These are phyloP conservation scores for Pelobates cultripes DNA, from an alignment of 2,797 vertebrate genomes.

Conservation along the genomic window DNA sequence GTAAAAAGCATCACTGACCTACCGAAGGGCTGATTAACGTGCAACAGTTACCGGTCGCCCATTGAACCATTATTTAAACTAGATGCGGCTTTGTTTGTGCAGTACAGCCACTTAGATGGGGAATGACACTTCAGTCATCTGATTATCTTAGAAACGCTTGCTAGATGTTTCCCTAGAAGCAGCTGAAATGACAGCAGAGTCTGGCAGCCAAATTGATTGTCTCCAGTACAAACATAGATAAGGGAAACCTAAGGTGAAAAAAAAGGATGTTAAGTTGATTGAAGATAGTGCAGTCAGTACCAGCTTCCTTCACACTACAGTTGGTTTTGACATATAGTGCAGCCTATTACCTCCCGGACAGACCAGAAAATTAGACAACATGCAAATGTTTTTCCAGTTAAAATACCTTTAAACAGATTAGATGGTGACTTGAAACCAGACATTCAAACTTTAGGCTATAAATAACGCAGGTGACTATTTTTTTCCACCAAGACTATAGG, in stretches of 20 bases:
- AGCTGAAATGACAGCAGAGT: constrained; percentile 35
- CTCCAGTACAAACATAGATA: constrained; percentile 25
- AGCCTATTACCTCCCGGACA: neutral
- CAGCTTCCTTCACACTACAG: neutral
- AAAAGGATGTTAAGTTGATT: constrained; percentile 8
- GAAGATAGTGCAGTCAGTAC: neutral
- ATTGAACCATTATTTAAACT: constrained; percentile 14
- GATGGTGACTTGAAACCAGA: too few species aligned
- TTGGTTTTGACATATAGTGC: neutral
- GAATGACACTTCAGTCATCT: constrained; percentile 48
- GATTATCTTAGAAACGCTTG: constrained; percentile 38
- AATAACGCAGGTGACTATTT: too few species aligned
- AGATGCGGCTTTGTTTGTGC: constrained; percentile 28
- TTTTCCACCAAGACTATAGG: too few species aligned
- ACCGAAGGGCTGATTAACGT: constrained; percentile 5
- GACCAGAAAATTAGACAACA: too few species aligned
- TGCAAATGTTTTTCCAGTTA: too few species aligned
- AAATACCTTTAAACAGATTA: too few species aligned
- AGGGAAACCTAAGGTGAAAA: constrained; percentile 7
- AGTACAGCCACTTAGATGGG: constrained; percentile 33
- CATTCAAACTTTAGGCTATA: too few species aligned
- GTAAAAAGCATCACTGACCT: neutral
- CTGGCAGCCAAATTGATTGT: constrained; percentile 40
- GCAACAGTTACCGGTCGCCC: neutral
- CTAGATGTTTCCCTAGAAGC: constrained; percentile 26